Evolutionary conservation across 2,797 vertebrate species (phyloP), one percentile per base, ranked within the genome.

Genomic region (Phataginus tetradactyla): DNA sequence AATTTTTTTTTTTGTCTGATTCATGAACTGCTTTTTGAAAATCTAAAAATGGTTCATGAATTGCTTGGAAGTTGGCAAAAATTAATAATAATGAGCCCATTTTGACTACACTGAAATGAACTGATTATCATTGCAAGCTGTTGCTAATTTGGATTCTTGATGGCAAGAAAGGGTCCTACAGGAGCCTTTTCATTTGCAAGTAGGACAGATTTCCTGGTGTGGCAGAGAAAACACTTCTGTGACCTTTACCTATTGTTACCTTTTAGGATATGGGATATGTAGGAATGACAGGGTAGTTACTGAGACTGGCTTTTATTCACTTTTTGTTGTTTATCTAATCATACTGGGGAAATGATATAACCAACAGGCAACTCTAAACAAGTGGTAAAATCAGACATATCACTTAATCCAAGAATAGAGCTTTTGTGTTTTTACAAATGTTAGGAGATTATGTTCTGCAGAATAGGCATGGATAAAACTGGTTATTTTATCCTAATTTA

Each of bases 41-140:
- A 98, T 98, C 98, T 98, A 99, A 99, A 99, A 98, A 98, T 98
- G 98, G 98, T 97, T 97, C 98, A 98, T 98, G 98, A 98, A 98
- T 99, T 98, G 98, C 98, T 98, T 98, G 98, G 97, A 98, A 98
- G 98, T 98, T 98, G 98, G 98, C 98, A 98, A 99, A 98, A 99
- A 99, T 98, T 98, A 99, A 98, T 99, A 98, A 98, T 98, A 98
- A 99, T 98, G 98, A 98, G 98, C 98, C 98, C 98, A 98, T 98
- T 98, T 98, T 98, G 97, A 97, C 97, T 98, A 98, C 97, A 98
- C 97, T 98, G 98, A 99, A 98, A 97, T 96, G 97, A 98, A 98
- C 97, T 98, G 98, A 98, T 99, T 98, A 98, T 98, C 98, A 98
- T 87, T 98, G 98, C 97, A 98, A 98, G 98, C 98, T 98, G 98